Evolutionary conservation across 2,113 vertebrate genomes (phyloP).

Genomic region (Zosterops japonicus): DNA sequence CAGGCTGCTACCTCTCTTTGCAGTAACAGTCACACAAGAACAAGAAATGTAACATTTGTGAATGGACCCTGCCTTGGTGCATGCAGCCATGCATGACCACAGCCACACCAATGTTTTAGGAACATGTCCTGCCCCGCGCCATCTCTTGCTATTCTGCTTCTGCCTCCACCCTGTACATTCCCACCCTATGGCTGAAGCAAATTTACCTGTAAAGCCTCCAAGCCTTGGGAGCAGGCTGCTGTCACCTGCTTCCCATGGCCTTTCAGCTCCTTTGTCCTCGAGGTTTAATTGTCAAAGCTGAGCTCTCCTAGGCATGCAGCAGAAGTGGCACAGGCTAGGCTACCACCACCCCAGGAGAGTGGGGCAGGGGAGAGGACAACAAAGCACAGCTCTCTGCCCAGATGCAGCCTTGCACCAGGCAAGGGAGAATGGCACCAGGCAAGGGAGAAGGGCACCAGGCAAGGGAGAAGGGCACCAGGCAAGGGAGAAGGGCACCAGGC

Average conservation of each 20-base stretch:
- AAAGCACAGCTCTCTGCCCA: background rate
- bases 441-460: fast-evolving
- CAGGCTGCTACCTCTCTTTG: background rate
- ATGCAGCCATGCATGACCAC: background rate
- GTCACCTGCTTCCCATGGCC: background rate
- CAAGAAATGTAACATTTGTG: background rate
- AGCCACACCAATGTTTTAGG: background rate
- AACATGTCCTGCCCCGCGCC: fast-evolving
- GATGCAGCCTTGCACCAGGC: background rate
- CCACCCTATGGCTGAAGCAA: background rate
- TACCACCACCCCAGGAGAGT: background rate
- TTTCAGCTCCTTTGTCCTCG: fast-evolving
- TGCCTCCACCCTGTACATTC: background rate
- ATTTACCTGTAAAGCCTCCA: background rate
- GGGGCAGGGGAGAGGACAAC: background rate
- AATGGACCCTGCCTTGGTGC: fast-evolving
- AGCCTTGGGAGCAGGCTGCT: background rate
- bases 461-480: fast-evolving
- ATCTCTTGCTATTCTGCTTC: background rate
- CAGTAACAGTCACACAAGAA: background rate
- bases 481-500: fast-evolving
- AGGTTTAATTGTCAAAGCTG: background rate
- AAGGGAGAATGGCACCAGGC: fast-evolving
- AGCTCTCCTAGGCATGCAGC: fast-evolving
- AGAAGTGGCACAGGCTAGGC: background rate